Conservation (phyloP, 2,888 invertebrate genomes). For the Oxytorus armatus region DNA sequence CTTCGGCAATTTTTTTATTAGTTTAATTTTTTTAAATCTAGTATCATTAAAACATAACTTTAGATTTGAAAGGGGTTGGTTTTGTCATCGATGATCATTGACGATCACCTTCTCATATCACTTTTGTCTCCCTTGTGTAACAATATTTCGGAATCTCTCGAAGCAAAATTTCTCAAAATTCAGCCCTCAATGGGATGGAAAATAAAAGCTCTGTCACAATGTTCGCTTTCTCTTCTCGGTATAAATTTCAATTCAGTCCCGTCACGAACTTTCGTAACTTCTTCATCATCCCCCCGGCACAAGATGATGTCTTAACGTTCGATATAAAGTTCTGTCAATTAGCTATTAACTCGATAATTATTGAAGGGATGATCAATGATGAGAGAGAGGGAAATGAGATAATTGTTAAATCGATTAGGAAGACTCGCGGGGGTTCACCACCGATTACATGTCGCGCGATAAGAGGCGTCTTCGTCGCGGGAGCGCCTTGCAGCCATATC, state of each 20-base stretch:
- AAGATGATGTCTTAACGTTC: conserved; percentile 4
- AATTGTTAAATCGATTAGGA: conserved; percentile 56
- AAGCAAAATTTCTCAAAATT: background rate
- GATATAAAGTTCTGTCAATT: conserved; percentile 6
- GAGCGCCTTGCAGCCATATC: conserved; percentile 83
- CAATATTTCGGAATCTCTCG: conserved; percentile 21
- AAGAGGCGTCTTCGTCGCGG: conserved; percentile 80
- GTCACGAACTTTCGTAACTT: conserved; percentile 12
- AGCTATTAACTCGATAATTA: conserved; percentile 3
- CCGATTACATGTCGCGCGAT: conserved; percentile 76
- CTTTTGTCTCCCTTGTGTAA: conserved; percentile 5
- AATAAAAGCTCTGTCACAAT: background rate
- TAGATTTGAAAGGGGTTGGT: too few relatives aligned
- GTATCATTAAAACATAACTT: conserved; percentile 17
- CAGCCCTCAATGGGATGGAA: background rate
- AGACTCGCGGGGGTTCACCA: conserved; percentile 66
- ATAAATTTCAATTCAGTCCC: conserved; percentile 19
- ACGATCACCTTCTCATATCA: conserved; percentile 5
- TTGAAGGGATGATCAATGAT: conserved; percentile 20
- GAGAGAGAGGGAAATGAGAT: conserved; percentile 42
- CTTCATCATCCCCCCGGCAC: conserved; percentile 29
- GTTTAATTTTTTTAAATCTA: too few relatives aligned
- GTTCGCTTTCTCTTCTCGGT: background rate
- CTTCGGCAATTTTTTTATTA: background rate
- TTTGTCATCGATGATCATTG: conserved; percentile 29